Conservation (phyloP, 2,113 vertebrate genomes). For the Baryphthengus martii region DNA sequence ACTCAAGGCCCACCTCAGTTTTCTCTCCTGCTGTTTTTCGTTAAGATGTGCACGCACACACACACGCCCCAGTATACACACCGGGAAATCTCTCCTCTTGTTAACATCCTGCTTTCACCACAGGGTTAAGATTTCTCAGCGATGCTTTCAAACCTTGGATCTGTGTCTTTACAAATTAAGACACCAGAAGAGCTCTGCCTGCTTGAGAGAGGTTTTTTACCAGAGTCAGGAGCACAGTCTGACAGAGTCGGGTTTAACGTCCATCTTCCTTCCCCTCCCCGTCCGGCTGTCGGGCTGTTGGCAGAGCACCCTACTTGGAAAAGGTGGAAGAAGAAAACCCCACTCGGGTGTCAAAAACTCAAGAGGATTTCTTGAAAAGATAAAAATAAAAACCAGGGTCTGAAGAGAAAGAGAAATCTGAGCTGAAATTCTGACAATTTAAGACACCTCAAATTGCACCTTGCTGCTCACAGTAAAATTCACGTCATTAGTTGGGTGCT, state of each 20-base stretch:
- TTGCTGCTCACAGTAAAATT: slow-evolving; percentile 21
- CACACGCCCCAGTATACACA: rapidly evolving
- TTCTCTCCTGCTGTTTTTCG: not conserved
- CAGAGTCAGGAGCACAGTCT: too few relatives aligned
- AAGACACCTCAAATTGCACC: slow-evolving; percentile 52
- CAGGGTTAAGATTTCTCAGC: not conserved
- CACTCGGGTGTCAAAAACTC: not conserved
- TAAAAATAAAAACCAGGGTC: not conserved
- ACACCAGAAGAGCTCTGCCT: not conserved
- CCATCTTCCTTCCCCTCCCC: not conserved
- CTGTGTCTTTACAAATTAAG: not conserved
- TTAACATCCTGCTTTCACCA: not conserved
- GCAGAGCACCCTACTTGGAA: not conserved
- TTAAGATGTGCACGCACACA: too few relatives aligned
- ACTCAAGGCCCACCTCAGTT: not conserved
- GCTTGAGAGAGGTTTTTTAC: not conserved
- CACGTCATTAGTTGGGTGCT: not conserved
- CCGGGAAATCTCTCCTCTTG: not conserved
- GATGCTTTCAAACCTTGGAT: not conserved
- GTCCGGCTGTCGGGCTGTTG: too few relatives aligned
- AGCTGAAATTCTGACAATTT: slow-evolving; percentile 49
- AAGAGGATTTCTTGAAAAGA: slow-evolving; percentile 18
- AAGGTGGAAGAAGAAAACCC: not conserved
- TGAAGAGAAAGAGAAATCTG: slow-evolving; percentile 2
- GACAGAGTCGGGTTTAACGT: not conserved